These are phyloP conservation scores for Agonopterix alstromeriana DNA, from an alignment of 2,888 invertebrate genomes.

Conservation along the genomic window DNA sequence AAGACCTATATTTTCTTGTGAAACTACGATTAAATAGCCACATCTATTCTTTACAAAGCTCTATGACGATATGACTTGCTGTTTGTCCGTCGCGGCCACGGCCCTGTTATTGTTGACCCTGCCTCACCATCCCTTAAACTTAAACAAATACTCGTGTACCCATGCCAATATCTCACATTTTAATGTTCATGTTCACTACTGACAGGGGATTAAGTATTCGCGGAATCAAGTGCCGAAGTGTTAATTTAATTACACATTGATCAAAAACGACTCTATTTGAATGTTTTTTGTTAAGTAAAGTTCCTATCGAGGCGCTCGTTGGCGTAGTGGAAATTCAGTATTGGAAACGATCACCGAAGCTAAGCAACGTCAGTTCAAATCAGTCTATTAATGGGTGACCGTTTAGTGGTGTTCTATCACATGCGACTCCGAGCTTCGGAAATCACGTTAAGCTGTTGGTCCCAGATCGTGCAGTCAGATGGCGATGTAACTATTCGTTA, in stretches of 20 bases:
- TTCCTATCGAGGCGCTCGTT: too few relatives aligned
- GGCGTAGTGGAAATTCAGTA: too few relatives aligned
- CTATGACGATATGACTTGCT: constrained; percentile 64
- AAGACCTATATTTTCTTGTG: too few relatives aligned
- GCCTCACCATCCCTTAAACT: constrained; percentile 30
- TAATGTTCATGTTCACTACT: constrained; percentile 17
- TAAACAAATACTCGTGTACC: constrained; percentile 51
- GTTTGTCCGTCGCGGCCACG: constrained; percentile 39
- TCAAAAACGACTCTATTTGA: not conserved
- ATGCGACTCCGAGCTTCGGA: not conserved
- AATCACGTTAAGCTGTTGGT: too few relatives aligned
- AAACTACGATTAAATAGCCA: constrained; percentile 9
- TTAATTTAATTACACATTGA: not conserved
- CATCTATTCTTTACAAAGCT: constrained; percentile 11
- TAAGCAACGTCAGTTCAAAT: too few relatives aligned
- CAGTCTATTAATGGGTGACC: too few relatives aligned
- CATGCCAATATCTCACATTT: constrained; percentile 47
- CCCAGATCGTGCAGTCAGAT: too few relatives aligned
- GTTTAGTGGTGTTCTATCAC: too few relatives aligned
- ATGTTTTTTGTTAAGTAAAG: too few relatives aligned
- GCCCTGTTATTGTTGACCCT: constrained; percentile 49
- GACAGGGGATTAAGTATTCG: constrained; percentile 19
- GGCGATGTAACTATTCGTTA: too few relatives aligned
- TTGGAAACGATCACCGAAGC: too few relatives aligned
- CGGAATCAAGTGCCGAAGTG: constrained; percentile 6